Base-by-base conservation (phyloP, 1,140 invertebrate genomes). In the Melitaea cinxia region DNA sequence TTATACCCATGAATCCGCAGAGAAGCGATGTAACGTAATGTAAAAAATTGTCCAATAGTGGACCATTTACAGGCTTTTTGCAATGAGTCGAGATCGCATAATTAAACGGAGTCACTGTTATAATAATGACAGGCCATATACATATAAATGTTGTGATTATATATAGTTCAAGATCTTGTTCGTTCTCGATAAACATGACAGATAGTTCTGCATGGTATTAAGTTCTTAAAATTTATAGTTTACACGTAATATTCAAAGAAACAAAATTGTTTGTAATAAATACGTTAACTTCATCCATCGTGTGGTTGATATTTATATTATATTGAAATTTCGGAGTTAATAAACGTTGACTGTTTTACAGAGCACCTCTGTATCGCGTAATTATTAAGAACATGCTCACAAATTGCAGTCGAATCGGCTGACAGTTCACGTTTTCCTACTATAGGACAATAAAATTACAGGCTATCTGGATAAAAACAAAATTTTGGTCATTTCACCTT, bases 301-400 rank as follows among this genome's bases (percentile, higher is more conserved):
- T 12, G 6, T 23, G 23, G 42, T 47, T 47, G 15, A 23, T 6
- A 47, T 23, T 23, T 14, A 33, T 49, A 72, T 58, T 9, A 33
- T 58, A 58, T 72, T 69, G 68, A 66, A 66, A 64, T 68, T 64
- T 73, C 71, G 64, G 49, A 68, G 42, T 53, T 47, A 33, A 4
- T 47, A 47, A 23, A 47, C 28, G 42, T 49, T 49, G 62, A 47
- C 52, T 47, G n/a, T n/a, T 61, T 58, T 64, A 70, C 65, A 54
- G 54, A 45, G 47, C 71, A 78, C 78, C 73, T 73, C 71, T 70
- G 53, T 37, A 72, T 37, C 63, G 58, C 57, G 52, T 77, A 79
- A 81, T 81, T 79, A 83, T 77, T 77, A 78, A 66, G 33, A 57
- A 75, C 75, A 70, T 65, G 72, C 68, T 77, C 73, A 74, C 77